Evolutionary conservation across 2,888 invertebrate genomes (phyloP).

Genomic region (Ferrisia virgata): DNA sequence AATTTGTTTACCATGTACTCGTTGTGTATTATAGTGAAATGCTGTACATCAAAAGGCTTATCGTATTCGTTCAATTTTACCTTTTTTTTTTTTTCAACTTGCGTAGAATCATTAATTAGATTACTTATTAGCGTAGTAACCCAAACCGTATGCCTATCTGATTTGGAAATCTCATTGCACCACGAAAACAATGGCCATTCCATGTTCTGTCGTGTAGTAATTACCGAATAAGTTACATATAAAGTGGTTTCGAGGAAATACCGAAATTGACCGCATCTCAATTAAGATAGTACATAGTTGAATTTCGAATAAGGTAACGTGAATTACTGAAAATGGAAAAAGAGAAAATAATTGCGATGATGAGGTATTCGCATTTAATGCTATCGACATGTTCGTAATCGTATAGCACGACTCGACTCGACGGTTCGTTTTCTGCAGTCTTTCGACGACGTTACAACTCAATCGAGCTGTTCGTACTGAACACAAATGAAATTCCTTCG

Average conservation of each 20-base stretch:
- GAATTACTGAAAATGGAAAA: too few species aligned
- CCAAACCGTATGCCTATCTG: too few species aligned
- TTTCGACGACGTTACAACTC: too few species aligned
- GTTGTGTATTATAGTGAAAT: background rate
- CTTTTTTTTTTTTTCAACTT: background rate
- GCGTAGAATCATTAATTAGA: background rate
- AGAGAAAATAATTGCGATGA: too few species aligned
- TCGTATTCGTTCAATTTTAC: background rate
- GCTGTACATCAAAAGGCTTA: background rate
- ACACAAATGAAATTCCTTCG: too few species aligned
- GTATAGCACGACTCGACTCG: too few species aligned
- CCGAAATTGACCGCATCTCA: background rate
- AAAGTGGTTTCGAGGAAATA: too few species aligned
- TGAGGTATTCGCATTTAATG: too few species aligned
- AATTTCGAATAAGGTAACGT: too few species aligned
- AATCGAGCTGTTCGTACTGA: too few species aligned
- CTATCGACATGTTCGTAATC: too few species aligned
- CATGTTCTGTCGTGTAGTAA: background rate
- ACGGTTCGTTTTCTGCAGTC: too few species aligned
- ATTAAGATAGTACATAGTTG: background rate
- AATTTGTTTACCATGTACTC: conserved; percentile 3
- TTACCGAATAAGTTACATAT: background rate
- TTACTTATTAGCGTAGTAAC: background rate
- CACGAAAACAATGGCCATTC: background rate
- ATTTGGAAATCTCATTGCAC: background rate